Base-by-base conservation (phyloP, 1,140 invertebrate genomes). In the Atopsyche davidsoni region DNA sequence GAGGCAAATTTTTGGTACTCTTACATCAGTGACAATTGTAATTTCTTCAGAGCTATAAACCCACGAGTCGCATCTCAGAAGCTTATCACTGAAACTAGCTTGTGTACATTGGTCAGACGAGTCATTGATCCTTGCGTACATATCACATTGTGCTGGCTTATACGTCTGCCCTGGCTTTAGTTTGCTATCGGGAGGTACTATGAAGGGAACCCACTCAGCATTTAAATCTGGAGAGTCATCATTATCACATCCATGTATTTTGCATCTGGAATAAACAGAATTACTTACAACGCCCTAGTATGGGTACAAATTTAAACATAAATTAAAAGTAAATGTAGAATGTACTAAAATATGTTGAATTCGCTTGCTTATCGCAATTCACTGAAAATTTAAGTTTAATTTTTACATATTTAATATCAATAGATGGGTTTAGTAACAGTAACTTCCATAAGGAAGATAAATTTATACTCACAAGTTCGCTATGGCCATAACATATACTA, bases 21-120 rank as follows among this genome's bases (percentile, higher is more conserved):
- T 66, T 59, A 76, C 75, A 47, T 80, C 75, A 54, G 73, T 73
- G 0, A 79, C 74, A 56, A 80, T 79, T 0, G 78, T 79, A 4
- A 62, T 59, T 55, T 79, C 77, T 9, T 62, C 38, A 10, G 55
- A 48, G 11, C 65, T 64, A 59, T 72, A 80, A 0, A 80, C 65
- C 67, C 76, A 79, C 9, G 67, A 46, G 21, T 62, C 56, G 53
- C 77, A 80, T 21, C 32, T 63, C 46, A 55, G 61, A 17, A 53
- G 36, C 46, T 60, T 21, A 41, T 55, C 36, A 13, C 48, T 53
- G 66, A 71, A 76, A 35, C 49, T 49, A 3, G 62, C 59, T 22
- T 51, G 54, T 1, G 59, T 51, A 52, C 70, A 77, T 19, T 52
- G 55, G 32, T 55, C 44, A 25, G 39, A 21, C 11, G 47, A 18